Base-by-base conservation (phyloP, 2,113 vertebrate genomes). In the Halichoerus grypus region DNA sequence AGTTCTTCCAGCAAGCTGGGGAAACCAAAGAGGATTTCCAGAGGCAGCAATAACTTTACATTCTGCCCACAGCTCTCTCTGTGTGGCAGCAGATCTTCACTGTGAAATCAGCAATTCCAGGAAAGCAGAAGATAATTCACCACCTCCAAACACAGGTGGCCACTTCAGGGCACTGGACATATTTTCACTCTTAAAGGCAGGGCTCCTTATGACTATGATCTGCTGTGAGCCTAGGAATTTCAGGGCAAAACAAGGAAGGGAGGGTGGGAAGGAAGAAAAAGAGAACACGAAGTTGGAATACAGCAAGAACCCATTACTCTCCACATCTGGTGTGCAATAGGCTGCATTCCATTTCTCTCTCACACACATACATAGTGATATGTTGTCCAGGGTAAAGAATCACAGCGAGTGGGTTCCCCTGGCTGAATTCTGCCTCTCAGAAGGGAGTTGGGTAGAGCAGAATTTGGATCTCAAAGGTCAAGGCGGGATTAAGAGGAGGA, bases 71-170 rank as follows among this genome's bases (percentile, higher is more conserved):
- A 46, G 39, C 4, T 53, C 65, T 79, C 31, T 46, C 65, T 67
- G 65, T 67, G 65, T 79, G 71, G 13, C 36, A 88, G 55, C 89
- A 95, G 83, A 90, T 76, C 74, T 94, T 81, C 53, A 81, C 76
- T 94, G 71, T 93, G 77, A 93, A 96, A 71, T 91, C 67, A 90
- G 67, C 92, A 94, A 61, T 81, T 95, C 61, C 51, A 85, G 71
- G 33, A 92, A 36, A 85, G 57, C 11, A 92, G 77, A 84, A 80
- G 28, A 19, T 49, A 83, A 94, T 59, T 83, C 81, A 77, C 24
- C 51, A 4, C 24, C 76, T 93, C 87, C 71, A 28, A 81, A 94
- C 81, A 42, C 46, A 79, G 26, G 8, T 36, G 26, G 42, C 19
- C 53, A 21, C 42, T 55, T 55, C 51, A 46, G 69, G 59, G 26